Base-by-base conservation (phyloP, 2,888 invertebrate species). In the Phortica okadai region DNA sequence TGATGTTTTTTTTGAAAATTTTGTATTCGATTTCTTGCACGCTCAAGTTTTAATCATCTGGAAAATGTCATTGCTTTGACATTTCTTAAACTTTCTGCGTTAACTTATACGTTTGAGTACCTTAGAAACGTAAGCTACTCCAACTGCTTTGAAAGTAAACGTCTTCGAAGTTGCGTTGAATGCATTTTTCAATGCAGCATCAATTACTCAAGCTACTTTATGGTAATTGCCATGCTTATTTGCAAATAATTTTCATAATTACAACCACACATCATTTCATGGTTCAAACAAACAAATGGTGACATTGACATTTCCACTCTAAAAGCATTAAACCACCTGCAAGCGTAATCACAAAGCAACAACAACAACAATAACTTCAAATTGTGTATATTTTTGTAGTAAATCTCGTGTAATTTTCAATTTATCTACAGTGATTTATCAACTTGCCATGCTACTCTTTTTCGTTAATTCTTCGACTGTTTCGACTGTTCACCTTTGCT, bases 351-450 rank as follows among this genome's bases (percentile, higher is more conserved):
- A 50, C 5, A 0, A 8, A 50, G 50, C 50, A 11, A 50, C 50
- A 14, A 50, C 8, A 33, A 33, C 33, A 33, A 33, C 33, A 5
- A 33, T 33, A 33, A 33, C 33, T 33, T 33, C 2, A 33, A 33
- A 33, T 33, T 33, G 8, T 50, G 50, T 50, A 50, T 50, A 50
- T 50, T 14, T 50, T 11, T 50, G 4, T 11, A 50, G 10, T 21
- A 72, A 33, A 42, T 72, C 78, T 75, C 77, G 76, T 75, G 85
- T 85, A 82, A 86, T 88, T 85, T 85, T 80, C 87, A 88, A 88
- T 88, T 87, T 88, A 88, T 88, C 85, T 79, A 77, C 79, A 75
- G 76, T 79, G 80, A 87, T 87, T 88, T 87, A 85, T 88, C 85
- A 84, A 78, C 78, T 10, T 44, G 50, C 50, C 50, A 14, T 2